Base-by-base conservation (phyloP, 2,888 invertebrate genomes). In the Lordiphosa fenestrarum region DNA sequence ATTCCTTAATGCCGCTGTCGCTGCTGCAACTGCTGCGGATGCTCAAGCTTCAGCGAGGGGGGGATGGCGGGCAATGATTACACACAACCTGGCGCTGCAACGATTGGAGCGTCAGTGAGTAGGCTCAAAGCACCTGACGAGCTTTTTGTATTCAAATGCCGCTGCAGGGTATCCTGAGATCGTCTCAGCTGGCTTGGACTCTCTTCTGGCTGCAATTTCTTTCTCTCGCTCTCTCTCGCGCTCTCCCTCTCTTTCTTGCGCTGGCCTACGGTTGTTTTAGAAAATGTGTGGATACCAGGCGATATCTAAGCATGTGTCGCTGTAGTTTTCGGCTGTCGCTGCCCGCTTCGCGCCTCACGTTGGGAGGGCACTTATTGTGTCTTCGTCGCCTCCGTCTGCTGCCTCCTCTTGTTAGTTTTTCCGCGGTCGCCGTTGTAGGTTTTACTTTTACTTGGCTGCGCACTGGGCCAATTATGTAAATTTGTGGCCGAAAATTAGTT, bases 281-380 rank as follows among this genome's bases (percentile, higher is more conserved):
- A 90, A 96, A 96, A 91, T 96, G 96, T 89, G 96, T 96, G 90
- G 96, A 95, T 78, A 96, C 96, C 88, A 96, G 93, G 92, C 96
- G 94, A 94, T 96, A 94, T 91, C 95, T 96, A 93, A 96, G 95
- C 96, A 96, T 96, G 86, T 88, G 88, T 86, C 73, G 73, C 71
- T 83, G 71, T 60, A 66, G 69, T 73, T 76, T 80, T 66, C 77
- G 81, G 70, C 66, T 78, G 61, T 68, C 68, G 61, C 80, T 75
- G 68, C 70, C 30, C 30, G 30, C 30, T 30, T 30, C 30, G 9
- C 30, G 30, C 30, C 30, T 30, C 30, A 30, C 44, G 53, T 35
- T 55, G 59, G 54, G 39, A 48, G 50, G 37, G 49, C n/a, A 41
- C 46, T 71, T 66, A 30, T 9, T 30, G 30, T 30, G 76, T 54